Evolutionary conservation across 2,113 vertebrate species (phyloP), one percentile per base, ranked within the genome.

Genomic region (Empidonax alnorum): DNA sequence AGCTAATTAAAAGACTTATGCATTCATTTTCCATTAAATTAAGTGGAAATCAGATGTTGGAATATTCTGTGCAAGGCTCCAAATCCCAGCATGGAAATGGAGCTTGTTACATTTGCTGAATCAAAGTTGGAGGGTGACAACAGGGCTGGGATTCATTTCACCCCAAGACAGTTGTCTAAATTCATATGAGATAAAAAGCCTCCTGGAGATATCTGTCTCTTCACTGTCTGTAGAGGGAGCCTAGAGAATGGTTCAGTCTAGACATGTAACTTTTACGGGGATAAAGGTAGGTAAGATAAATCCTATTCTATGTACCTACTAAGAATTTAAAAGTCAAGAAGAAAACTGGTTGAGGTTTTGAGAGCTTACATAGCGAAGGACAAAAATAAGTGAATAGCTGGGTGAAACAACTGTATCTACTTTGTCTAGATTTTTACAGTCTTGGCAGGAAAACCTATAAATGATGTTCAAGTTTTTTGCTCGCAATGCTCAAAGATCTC

Each of bases 111-210:
- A 82, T 90, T 83, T 83, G 39, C 92, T 89, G 53, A 94, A 95
- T 88, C 82, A 94, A 96, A 96, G 88, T 85, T 92, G 72, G 88
- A 96, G 82, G 75, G 79, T 86, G 85, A 93, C 91, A 95, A 92
- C 77, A 84, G 81, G 53, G 73, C 69, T 96, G 95, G 94, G 89
- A 95, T 91, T 94, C 56, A 91, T 95, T 82, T 96, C 76, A 90
- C 91, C 80, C 94, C 91, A 93, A 94, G 89, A 96, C 76, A 95
- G 86, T 95, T 96, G 94, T 92, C 94, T 93, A 93, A 95, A 96
- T 95, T 95, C 86, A 87, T 86, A 65, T 24, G 73, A 94, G 95
- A 97, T 84, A 75, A 95, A 96, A 96, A 93, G 76, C 86, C 94
- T 93, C 91, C 89, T 90, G 86, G 86, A 93, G 83, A 59, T 95